Conservation (phyloP, 2,113 vertebrate genomes). For the Peromyscus maniculatus region DNA sequence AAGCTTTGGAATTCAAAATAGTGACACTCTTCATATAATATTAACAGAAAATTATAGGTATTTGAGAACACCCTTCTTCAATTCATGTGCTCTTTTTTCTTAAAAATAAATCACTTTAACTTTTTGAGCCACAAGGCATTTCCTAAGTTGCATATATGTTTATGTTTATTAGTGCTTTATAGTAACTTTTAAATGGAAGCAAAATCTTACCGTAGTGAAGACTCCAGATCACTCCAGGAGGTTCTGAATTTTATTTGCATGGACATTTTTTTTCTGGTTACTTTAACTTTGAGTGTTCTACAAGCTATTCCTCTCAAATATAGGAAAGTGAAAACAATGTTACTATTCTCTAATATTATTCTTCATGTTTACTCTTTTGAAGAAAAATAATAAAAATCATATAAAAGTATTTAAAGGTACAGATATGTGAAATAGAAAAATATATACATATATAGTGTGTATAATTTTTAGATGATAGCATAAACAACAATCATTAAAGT, state of each 20-base stretch:
- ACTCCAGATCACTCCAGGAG: not conserved
- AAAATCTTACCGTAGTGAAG: not conserved
- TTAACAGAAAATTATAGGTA: not conserved
- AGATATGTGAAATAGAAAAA: not conserved
- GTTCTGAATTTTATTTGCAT: not conserved
- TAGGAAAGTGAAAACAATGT: not conserved
- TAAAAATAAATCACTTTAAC: not conserved
- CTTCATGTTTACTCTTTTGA: not conserved
- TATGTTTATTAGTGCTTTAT: not conserved
- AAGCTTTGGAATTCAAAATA: not conserved
- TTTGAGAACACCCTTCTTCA: not conserved
- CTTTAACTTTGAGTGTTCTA: not conserved
- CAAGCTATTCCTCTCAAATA: not conserved
- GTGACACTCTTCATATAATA: not conserved
- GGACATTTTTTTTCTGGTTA: not conserved
- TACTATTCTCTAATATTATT: not conserved
- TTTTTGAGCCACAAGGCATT: not conserved
- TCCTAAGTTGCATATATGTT: not conserved
- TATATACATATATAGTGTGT: not conserved
- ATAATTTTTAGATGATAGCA: not conserved
- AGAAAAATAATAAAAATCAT: not conserved
- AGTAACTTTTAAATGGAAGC: not conserved
- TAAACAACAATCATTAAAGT: not conserved
- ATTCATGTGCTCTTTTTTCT: not conserved
- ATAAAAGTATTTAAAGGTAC: not conserved